Conservation (phyloP, 1,140 invertebrate species). For the Drosophila mojavensis region DNA sequence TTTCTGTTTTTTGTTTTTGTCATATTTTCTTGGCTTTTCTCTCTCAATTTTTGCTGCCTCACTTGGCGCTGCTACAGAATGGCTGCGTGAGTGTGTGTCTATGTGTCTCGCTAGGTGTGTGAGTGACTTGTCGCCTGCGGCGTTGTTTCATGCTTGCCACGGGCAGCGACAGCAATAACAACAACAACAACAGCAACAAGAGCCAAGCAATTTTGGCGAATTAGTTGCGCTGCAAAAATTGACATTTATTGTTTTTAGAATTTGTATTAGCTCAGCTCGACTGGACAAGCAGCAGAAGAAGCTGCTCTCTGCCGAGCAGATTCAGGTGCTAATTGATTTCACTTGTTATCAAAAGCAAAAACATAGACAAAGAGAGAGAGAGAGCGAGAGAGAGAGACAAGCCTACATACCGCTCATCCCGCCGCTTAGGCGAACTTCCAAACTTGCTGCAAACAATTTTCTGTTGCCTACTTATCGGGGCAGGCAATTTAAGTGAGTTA, state of each 20-base stretch:
- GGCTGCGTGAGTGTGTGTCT: not conserved
- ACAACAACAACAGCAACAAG: not conserved
- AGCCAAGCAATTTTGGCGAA: slow-evolving; percentile 29
- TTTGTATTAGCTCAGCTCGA: slow-evolving; percentile 58
- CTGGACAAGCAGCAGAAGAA: not conserved
- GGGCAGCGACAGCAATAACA: not conserved
- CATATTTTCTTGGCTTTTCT: not conserved
- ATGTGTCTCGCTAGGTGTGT: not conserved
- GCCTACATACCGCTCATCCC: no score
- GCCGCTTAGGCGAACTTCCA: no score
- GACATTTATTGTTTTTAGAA: slow-evolving; percentile 73
- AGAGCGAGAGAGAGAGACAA: no score
- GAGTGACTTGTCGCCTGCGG: slow-evolving; percentile 24
- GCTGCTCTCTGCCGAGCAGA: not conserved
- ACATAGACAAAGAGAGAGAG: no score
- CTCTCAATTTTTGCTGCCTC: not conserved
- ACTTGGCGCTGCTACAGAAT: not conserved
- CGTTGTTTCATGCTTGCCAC: slow-evolving; percentile 30
- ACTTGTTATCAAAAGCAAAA: slow-evolving; percentile 3
- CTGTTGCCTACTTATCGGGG: slow-evolving; percentile 2
- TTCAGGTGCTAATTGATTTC: slow-evolving; percentile 27
- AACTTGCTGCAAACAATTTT: no score
- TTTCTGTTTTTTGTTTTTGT: not conserved
- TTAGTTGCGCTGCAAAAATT: slow-evolving; percentile 68
- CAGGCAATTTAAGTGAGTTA: not conserved